Conservation (phyloP, 1,140 invertebrate species). For the Saccostrea cuccullata region DNA sequence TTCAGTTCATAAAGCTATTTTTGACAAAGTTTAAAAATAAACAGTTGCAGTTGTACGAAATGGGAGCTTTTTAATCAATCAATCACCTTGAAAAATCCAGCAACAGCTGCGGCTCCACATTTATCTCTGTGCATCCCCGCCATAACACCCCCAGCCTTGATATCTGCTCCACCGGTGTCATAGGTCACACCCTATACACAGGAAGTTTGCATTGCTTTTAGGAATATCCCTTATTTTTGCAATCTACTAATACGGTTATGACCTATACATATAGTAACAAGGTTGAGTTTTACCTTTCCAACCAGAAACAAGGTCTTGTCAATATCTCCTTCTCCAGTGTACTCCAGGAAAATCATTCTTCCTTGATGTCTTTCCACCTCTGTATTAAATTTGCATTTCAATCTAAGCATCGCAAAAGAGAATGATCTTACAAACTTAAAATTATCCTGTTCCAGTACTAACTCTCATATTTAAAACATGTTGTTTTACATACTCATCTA, state of each 20-base stretch:
- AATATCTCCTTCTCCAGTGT: slow-evolving; percentile 83
- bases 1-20: neutral
- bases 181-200: slow-evolving; percentile 90
- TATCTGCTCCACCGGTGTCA: slow-evolving; percentile 84
- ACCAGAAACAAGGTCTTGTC: slow-evolving; percentile 92
- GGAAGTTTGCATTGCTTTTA: neutral
- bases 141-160: slow-evolving; percentile 94
- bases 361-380: slow-evolving; percentile 88
- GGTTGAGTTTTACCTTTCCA: slow-evolving; percentile 84
- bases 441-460: too few relatives aligned
- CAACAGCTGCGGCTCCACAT: slow-evolving; percentile 95
- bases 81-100: slow-evolving; percentile 92
- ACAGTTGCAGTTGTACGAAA: too few relatives aligned
- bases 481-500: too few relatives aligned
- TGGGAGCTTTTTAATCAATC: neutral
- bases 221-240: neutral
- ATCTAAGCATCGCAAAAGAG: neutral
- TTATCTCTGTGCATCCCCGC: slow-evolving; percentile 98
- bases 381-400: slow-evolving; percentile 61
- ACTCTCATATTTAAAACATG: too few relatives aligned
- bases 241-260: neutral
- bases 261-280: neutral
- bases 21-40: neutral
- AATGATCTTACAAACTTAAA: too few relatives aligned
- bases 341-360: slow-evolving; percentile 91